Conservation (phyloP, 2,888 invertebrate genomes). For the Sarcophaga subvicina region DNA sequence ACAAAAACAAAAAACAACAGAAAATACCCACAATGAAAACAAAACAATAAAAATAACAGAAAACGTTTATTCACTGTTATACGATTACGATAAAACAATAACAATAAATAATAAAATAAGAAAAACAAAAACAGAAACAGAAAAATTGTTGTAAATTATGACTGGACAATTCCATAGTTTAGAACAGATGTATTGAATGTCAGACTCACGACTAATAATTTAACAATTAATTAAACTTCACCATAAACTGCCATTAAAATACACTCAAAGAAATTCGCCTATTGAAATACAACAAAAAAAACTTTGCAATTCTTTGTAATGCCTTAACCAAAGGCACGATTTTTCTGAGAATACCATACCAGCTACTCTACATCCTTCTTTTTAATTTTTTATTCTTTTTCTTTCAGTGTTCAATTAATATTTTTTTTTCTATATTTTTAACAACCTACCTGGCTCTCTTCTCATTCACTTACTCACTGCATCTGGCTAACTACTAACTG, state of each 20-base stretch:
- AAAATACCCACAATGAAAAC: background rate
- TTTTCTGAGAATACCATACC: background rate
- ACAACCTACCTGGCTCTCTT: background rate
- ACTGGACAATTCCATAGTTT: constrained; percentile 16
- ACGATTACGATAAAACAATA: constrained; percentile 4
- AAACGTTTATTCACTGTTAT: constrained; percentile 42
- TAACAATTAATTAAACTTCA: constrained; percentile 56
- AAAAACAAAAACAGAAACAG: background rate
- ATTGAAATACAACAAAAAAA: no score
- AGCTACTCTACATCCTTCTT: background rate
- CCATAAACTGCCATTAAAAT: background rate
- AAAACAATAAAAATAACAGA: constrained; percentile 4
- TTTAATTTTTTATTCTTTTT: background rate
- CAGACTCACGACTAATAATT: constrained; percentile 53
- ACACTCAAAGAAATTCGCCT: constrained; percentile 29
- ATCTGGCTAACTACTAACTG: background rate
- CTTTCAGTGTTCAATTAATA: constrained; percentile 33
- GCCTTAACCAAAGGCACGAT: no score
- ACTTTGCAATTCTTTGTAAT: no score
- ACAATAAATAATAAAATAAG: background rate
- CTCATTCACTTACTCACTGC: background rate
- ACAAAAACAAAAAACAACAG: background rate
- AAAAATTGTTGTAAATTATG: constrained; percentile 23
- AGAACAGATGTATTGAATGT: constrained; percentile 60
- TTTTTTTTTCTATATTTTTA: background rate